Conservation (phyloP, 2,888 invertebrate genomes). For the Lamproptera curius region DNA sequence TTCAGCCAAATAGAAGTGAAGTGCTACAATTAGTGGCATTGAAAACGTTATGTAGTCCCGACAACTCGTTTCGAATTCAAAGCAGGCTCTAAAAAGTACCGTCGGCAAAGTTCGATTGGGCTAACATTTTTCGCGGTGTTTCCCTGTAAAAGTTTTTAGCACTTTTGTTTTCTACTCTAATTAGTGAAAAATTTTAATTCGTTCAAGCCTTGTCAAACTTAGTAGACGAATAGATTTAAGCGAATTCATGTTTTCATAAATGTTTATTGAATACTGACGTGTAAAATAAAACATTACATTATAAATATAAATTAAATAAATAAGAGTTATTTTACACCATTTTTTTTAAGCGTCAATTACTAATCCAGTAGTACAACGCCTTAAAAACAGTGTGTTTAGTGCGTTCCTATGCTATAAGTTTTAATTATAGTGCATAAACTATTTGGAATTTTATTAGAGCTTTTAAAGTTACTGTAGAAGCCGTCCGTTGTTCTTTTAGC, state of each 20-base stretch:
- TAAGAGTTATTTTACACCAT: too few species aligned
- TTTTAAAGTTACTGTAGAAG: slow-evolving; percentile 31
- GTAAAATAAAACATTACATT: too few species aligned
- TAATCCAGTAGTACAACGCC: too few species aligned
- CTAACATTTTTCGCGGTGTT: slow-evolving; percentile 50
- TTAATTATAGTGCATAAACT: background rate
- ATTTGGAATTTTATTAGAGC: slow-evolving; percentile 2
- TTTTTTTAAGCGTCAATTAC: too few species aligned
- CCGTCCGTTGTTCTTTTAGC: slow-evolving; percentile 43
- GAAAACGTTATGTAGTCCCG: slow-evolving; percentile 20
- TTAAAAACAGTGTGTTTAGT: too few species aligned
- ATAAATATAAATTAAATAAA: too few species aligned
- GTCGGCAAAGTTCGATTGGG: slow-evolving; percentile 41
- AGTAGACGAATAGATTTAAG: too few species aligned
- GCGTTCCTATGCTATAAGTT: too few species aligned
- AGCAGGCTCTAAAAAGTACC: slow-evolving; percentile 47
- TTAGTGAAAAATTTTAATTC: slow-evolving; percentile 37
- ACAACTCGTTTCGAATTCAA: slow-evolving; percentile 46
- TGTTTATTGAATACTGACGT: too few species aligned
- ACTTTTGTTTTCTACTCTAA: slow-evolving; percentile 49
- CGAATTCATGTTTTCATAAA: too few species aligned
- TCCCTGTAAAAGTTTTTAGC: slow-evolving; percentile 41
- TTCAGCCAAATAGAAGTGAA: too few species aligned
- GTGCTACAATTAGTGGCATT: slow-evolving; percentile 11
- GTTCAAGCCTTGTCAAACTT: too few species aligned